These are phyloP conservation scores for Panurus biarmicus DNA, from an alignment of 2,113 vertebrate species.

Conservation along the genomic window DNA sequence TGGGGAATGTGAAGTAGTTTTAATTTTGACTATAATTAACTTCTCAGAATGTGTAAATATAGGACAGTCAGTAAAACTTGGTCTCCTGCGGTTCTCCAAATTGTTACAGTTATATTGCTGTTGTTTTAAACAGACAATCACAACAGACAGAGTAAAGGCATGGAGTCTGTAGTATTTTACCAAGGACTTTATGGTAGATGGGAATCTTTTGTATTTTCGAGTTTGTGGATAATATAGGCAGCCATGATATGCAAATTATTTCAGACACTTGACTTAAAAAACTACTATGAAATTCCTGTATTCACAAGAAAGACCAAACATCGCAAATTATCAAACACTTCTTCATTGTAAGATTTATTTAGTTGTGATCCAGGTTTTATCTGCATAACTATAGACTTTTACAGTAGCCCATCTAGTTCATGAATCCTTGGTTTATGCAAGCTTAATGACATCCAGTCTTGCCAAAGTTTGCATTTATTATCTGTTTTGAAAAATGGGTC, in stretches of 20 bases:
- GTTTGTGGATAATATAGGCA: background rate
- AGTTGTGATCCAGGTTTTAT: background rate
- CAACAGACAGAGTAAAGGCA: background rate
- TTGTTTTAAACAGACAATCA: background rate
- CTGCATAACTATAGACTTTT: background rate
- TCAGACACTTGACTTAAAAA: background rate
- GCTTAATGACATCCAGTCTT: background rate
- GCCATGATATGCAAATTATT: background rate
- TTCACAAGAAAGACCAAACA: background rate
- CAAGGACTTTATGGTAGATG: background rate
- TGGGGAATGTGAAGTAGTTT: background rate
- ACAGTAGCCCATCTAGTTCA: background rate
- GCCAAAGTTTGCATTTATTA: constrained; percentile 12
- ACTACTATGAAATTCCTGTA: background rate
- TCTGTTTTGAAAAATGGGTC: background rate
- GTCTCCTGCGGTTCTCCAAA: background rate
- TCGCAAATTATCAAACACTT: background rate
- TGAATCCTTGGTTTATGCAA: constrained; percentile 14
- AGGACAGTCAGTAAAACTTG: background rate
- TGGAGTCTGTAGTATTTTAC: background rate
- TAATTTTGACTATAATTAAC: background rate
- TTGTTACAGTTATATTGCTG: background rate
- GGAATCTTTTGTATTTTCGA: background rate
- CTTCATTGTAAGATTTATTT: background rate
- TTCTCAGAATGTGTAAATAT: background rate